A percentile compares a stretch with the other conserved stretches of the same genome.
Conservation (phyloP, 1,140 invertebrate species). For the Drosophila pallidifrons region DNA sequence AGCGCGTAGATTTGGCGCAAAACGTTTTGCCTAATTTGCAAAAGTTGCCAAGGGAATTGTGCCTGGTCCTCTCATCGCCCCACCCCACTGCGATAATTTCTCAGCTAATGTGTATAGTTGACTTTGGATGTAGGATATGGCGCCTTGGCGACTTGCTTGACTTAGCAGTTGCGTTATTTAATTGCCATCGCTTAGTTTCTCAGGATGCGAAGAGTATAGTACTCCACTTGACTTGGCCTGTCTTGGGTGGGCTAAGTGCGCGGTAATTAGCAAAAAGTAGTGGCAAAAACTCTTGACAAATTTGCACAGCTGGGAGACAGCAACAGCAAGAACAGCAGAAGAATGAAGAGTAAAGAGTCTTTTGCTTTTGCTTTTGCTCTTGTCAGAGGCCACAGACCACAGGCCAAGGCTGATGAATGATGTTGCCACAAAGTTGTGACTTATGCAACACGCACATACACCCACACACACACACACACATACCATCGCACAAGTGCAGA, state of each 20-base stretch:
- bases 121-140: slow-evolving; percentile 21
- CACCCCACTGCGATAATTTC: slow-evolving; percentile 53
- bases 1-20: slow-evolving; percentile 81
- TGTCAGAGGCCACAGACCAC: slow-evolving; percentile 57
- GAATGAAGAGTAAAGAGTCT: slow-evolving; percentile 1
- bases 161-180: slow-evolving; percentile 62
- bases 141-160: slow-evolving; percentile 28
- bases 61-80: neutral
- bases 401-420: slow-evolving; percentile 70
- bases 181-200: slow-evolving; percentile 72
- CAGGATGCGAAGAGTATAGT: slow-evolving; percentile 30
- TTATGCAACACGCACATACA: slow-evolving; percentile 31
- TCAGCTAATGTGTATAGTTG: slow-evolving; percentile 67
- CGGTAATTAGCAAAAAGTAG: slow-evolving; percentile 71
- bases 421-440: slow-evolving; percentile 72
- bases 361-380: slow-evolving; percentile 49
- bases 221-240: slow-evolving; percentile 18
- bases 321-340: neutral
- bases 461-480: neutral
- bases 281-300: slow-evolving; percentile 62
- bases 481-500: neutral
- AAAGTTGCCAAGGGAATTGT: slow-evolving; percentile 57
- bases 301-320: slow-evolving; percentile 16
- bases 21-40: slow-evolving; percentile 83
- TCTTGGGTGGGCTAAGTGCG: slow-evolving; percentile 63